Percentiles rank a stretch among this genome's conserved stretches.
phyloP scores from a whole-genome alignment of 1,140 invertebrate genomes.

The Rhizoglyphus robini region DNA sequence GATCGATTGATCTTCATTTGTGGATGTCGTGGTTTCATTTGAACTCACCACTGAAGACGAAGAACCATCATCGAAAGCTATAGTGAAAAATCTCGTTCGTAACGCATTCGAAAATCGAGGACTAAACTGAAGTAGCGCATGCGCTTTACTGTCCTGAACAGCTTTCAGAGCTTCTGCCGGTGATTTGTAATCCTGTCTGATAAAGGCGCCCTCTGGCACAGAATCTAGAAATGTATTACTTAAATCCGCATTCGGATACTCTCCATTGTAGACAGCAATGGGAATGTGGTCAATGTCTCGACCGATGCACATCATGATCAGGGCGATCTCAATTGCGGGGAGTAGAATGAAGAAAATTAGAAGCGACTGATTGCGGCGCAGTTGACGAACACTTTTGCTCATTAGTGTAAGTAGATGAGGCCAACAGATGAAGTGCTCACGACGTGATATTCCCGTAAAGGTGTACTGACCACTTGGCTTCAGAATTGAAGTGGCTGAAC shows the following conservation, averaged over 20 bases:
- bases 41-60: conserved; percentile 24
- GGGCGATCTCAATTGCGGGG: conserved; percentile 79
- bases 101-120: conserved; percentile 20
- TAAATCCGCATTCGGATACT: neutral
- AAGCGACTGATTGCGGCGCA: conserved; percentile 34
- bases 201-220: neutral
- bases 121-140: conserved; percentile 16
- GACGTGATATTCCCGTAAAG: neutral
- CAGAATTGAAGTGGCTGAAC: neutral
- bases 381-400: conserved; percentile 24
- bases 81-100: conserved; percentile 11
- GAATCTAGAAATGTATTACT: conserved; percentile 17
- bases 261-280: conserved; percentile 52
- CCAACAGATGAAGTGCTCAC: neutral
- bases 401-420: conserved; percentile 6
- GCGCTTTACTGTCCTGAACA: conserved; percentile 20
- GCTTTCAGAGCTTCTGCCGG: conserved; percentile 16
- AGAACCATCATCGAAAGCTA: neutral
- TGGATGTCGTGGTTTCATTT: conserved; percentile 24
- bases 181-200: neutral
- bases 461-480: neutral
- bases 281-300: conserved; percentile 65
- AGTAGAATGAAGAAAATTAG: conserved; percentile 81
- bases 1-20: conserved; percentile 20
- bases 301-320: conserved; percentile 87